These are phyloP conservation scores for Dryas iulia DNA, from an alignment of 1,140 invertebrate genomes.

Conservation along the genomic window DNA sequence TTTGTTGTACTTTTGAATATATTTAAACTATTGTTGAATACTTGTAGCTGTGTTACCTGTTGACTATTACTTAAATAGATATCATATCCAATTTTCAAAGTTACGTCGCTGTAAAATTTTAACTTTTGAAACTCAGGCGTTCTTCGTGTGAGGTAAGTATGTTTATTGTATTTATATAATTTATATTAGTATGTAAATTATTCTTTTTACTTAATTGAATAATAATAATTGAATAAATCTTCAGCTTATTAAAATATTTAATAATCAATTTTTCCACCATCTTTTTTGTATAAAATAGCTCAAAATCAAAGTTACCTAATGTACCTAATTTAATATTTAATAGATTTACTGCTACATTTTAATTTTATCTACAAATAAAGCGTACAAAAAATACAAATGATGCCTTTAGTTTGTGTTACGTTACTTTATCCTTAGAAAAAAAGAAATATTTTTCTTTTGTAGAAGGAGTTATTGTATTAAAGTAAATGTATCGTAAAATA, in stretches of 20 bases:
- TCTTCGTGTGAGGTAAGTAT: conserved; percentile 50
- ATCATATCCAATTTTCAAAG: conserved; percentile 52
- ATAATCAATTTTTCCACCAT: too few relatives aligned
- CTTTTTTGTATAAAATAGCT: too few relatives aligned
- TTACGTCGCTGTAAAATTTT: conserved; percentile 63
- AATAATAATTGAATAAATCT: too few relatives aligned
- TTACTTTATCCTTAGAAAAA: too few relatives aligned
- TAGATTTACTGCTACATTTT: too few relatives aligned
- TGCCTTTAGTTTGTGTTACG: too few relatives aligned
- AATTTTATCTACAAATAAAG: too few relatives aligned
- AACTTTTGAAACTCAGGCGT: conserved; percentile 32
- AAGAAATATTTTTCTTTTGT: neutral
- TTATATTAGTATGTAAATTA: neutral
- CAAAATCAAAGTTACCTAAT: too few relatives aligned
- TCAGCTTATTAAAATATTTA: too few relatives aligned
- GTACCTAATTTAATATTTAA: too few relatives aligned
- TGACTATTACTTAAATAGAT: conserved; percentile 71
- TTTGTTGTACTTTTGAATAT: conserved; percentile 73
- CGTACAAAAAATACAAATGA: too few relatives aligned
- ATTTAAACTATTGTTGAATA: conserved; percentile 72
- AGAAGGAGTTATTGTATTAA: neutral
- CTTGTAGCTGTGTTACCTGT: conserved; percentile 77
- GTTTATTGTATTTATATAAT: conserved; percentile 11
- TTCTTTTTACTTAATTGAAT: neutral
- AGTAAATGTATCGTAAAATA: neutral